phyloP scores from a whole-genome alignment of 1,140 invertebrate species.

The Aphidius ervi region DNA sequence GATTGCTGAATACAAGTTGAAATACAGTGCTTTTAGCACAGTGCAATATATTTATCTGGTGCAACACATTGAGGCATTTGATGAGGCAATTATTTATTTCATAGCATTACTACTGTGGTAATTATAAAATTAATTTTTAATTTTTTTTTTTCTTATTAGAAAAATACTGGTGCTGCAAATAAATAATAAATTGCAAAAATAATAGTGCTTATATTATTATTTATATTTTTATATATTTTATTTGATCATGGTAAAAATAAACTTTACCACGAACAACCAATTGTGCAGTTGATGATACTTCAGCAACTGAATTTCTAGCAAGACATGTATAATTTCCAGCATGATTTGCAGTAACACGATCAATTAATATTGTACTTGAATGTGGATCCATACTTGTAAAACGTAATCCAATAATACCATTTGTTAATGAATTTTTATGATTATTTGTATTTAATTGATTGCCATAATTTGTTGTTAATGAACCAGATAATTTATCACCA shows the following conservation, averaged over 20 bases:
- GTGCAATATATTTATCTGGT: too few relatives aligned
- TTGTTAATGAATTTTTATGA: conserved; percentile 28
- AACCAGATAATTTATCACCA: conserved; percentile 59
- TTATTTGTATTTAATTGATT: conserved; percentile 38
- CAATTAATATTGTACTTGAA: conserved; percentile 83
- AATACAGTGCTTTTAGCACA: neutral
- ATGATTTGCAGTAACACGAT: conserved; percentile 76
- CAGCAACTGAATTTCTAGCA: conserved; percentile 77
- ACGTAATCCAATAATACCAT: conserved; percentile 38
- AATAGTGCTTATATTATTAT: neutral
- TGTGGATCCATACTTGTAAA: conserved; percentile 72
- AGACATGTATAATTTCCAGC: conserved; percentile 87
- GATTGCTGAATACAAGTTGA: neutral
- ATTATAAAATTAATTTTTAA: too few relatives aligned
- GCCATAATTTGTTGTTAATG: conserved; percentile 46
- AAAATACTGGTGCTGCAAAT: neutral
- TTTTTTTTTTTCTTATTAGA: too few relatives aligned
- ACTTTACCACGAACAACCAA: conserved; percentile 67
- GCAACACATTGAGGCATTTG: too few relatives aligned
- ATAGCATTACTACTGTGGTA: too few relatives aligned
- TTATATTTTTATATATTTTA: conserved; percentile 4
- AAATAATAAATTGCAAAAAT: neutral
- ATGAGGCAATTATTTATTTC: too few relatives aligned
- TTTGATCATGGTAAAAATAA: conserved; percentile 24
- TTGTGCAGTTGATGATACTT: conserved; percentile 59